Percentiles rank a stretch among this genome's conserved stretches.
Conservation (phyloP, 2,797 vertebrate species). For the Esox masquinongy region DNA sequence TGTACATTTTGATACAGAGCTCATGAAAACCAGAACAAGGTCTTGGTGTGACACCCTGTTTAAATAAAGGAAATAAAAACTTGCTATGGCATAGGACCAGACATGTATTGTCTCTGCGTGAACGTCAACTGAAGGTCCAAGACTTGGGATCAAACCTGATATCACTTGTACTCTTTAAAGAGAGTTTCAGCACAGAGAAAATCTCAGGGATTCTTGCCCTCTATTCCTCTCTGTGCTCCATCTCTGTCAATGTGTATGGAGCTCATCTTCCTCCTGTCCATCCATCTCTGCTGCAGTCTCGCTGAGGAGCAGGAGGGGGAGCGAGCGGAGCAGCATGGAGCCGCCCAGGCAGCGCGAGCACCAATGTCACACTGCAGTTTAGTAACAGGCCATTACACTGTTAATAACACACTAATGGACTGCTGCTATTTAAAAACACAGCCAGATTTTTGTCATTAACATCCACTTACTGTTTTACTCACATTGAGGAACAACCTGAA, state of each 20-base stretch:
- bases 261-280: constrained; percentile 29
- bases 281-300: constrained; percentile 12
- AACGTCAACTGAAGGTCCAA: neutral
- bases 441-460: constrained; percentile 77
- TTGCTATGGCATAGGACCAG: neutral
- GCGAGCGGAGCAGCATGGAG: neutral
- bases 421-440: constrained; percentile 81
- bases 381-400: constrained; percentile 84
- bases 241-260: constrained; percentile 4
- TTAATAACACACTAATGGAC: constrained; percentile 74
- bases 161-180: neutral
- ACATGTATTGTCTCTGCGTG: neutral
- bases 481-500: constrained; percentile 65
- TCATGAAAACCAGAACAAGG: too few species aligned
- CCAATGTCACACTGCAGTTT: constrained; percentile 79
- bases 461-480: constrained; percentile 69
- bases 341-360: constrained; percentile 14
- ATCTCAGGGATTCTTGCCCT: neutral
- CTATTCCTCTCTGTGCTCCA: neutral
- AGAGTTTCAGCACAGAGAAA: neutral
- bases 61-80: neutral
- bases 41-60: too few species aligned
- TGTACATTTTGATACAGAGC: too few species aligned
- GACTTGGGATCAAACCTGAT: neutral
- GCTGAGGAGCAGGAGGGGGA: neutral